Evolutionary conservation across 2,797 vertebrate genomes (phyloP).

Genomic region (Setipinna tenuifilis): DNA sequence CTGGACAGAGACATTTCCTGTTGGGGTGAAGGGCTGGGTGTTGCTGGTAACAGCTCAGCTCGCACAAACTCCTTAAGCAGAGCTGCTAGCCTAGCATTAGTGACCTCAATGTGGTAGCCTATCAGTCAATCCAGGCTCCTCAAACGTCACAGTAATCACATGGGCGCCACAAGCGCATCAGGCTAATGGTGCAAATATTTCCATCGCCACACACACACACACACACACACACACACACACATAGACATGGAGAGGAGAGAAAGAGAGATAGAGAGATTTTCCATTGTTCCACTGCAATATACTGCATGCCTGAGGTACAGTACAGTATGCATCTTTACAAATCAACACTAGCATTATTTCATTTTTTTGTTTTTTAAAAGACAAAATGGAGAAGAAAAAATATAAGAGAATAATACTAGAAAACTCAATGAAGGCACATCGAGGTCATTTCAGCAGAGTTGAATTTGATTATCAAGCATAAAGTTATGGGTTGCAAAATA

Average conservation of each 20-base stretch:
- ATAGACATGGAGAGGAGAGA: not conserved
- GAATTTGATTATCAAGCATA: constrained; percentile 13
- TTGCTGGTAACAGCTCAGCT: not conserved
- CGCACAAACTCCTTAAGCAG: not conserved
- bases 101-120: not conserved
- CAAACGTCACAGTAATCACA: not conserved
- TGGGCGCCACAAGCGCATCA: not conserved
- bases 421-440: not conserved
- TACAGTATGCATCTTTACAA: too few species aligned
- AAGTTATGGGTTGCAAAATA: constrained; percentile 1
- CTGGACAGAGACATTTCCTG: not conserved
- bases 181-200: not conserved
- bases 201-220: not conserved
- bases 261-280: not conserved
- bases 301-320: too few species aligned
- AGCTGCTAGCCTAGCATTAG: not conserved
- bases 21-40: not conserved
- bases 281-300: too few species aligned
- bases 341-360: too few species aligned
- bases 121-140: not conserved
- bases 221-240: not conserved
- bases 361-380: too few species aligned
- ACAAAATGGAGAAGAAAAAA: too few species aligned
- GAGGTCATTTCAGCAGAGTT: constrained; percentile 34
- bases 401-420: not conserved